Conservation (phyloP, 2,113 vertebrate genomes). For the Catharus minimus region DNA sequence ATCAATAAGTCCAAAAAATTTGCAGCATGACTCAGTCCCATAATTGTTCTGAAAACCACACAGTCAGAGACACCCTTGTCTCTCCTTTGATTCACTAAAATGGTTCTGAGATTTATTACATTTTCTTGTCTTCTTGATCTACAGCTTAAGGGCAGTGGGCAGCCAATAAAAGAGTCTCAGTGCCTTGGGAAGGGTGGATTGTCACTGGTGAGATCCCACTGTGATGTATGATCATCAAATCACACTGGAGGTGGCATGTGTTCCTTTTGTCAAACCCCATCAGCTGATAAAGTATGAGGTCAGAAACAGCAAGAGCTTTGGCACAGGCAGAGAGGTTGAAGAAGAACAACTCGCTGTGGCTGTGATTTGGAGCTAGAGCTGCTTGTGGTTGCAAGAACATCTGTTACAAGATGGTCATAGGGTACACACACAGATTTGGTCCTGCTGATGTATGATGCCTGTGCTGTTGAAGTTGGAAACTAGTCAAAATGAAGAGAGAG, state of each 20-base stretch:
- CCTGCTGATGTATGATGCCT: conserved; percentile 24
- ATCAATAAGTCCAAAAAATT: conserved; percentile 22
- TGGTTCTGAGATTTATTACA: conserved; percentile 51
- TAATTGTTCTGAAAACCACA: conserved; percentile 63
- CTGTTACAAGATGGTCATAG: conserved; percentile 18
- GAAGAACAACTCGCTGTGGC: conserved; percentile 9
- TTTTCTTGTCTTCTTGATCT: conserved; percentile 61
- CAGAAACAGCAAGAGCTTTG: conserved; percentile 48
- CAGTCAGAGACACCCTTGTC: conserved; percentile 27
- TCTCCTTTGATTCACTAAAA: conserved; percentile 67
- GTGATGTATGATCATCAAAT: conserved; percentile 57
- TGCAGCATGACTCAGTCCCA: conserved; percentile 40
- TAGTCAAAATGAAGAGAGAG: background rate
- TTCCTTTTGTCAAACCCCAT: conserved; percentile 50
- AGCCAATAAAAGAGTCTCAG: conserved; percentile 60
- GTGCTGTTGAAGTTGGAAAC: background rate
- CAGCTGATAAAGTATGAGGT: conserved; percentile 49
- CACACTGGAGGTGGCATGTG: conserved; percentile 52
- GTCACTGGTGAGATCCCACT: conserved; percentile 52
- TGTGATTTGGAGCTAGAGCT: conserved; percentile 13
- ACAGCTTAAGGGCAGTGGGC: conserved; percentile 57
- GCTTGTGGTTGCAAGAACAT: conserved; percentile 41
- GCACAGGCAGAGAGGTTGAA: background rate
- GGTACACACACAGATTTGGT: background rate
- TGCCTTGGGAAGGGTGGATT: conserved; percentile 24